Evolutionary conservation across 1,140 invertebrate species (phyloP), one percentile per base, ranked within the genome.

Genomic region (Drosophila erecta): DNA sequence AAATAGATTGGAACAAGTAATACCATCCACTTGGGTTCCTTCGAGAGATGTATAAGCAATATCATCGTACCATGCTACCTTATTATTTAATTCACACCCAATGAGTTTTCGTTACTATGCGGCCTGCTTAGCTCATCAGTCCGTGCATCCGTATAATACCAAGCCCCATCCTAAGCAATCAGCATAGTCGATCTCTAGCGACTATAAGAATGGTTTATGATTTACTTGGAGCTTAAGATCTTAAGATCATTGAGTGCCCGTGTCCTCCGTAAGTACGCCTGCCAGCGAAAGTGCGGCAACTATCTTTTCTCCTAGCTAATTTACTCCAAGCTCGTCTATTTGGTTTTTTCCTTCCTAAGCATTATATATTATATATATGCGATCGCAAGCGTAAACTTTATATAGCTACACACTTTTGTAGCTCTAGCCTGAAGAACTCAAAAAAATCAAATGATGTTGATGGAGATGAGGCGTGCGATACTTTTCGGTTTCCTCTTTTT

Each of bases 361-460:
- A 40, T 27, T 46, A 24, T 56, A 41, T 61, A 40, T 27, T 46
- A 24, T 56, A 41, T 61, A 56, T 69, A 55, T 64, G 57, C 30
- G 46, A 60, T 51, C 44, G 58, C 35, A 66, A 41, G 8, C 33
- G 43, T 24, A 50, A 66, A 65, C 24, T 15, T 22, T 47, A 7
- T 30, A 10, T 30, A 70, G 66, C 66, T 70, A 70, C 66, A 57
- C 65, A n/a, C 65, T 35, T 46, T 56, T 65, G 67, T 71, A 71
- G 67, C 67, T 71, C 43, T 71, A 71, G 65, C 67, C 67, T 71
- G 41, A 44, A 44, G 7, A 15, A 41, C 12, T 14, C 11, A 12
- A 38, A 4, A 41, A 41, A 44, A 53, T 40, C 27, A 70, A 49
- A 57, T 66, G 27, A 38, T 41, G 40, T 37, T 62, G 56, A 37